phyloP scores from a whole-genome alignment of 2,797 vertebrate species.

The Prunella strophiata region DNA sequence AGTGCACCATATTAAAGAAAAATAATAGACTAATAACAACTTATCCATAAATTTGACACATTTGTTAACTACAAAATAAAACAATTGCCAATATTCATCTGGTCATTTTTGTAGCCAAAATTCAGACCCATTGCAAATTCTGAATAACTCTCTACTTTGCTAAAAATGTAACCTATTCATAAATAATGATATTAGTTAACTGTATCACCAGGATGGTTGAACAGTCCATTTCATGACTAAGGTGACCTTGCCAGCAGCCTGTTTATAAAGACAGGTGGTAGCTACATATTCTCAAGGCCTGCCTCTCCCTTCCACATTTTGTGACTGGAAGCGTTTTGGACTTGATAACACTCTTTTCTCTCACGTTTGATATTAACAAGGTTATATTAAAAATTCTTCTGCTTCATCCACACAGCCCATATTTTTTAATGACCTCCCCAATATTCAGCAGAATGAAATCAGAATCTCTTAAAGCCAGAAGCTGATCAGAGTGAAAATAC shows the following conservation, averaged over 20 bases:
- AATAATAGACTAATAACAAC: not conserved
- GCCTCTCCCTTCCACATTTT: not conserved
- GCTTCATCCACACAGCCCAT: not conserved
- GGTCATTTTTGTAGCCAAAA: not conserved
- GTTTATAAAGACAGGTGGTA: constrained; percentile 28
- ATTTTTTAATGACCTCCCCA: not conserved
- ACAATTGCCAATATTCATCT: not conserved
- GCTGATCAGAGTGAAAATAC: not conserved
- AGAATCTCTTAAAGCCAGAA: not conserved
- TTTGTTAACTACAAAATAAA: not conserved
- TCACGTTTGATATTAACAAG: not conserved
- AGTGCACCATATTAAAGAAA: not conserved
- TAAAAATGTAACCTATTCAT: not conserved
- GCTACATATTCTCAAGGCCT: not conserved
- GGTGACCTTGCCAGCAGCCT: constrained; percentile 35
- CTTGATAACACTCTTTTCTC: not conserved
- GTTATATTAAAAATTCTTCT: not conserved
- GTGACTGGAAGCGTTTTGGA: constrained; percentile 44
- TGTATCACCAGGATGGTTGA: not conserved
- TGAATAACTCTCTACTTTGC: not conserved
- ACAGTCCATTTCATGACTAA: not conserved
- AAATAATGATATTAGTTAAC: not conserved
- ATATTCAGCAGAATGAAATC: not conserved
- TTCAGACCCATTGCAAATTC: not conserved
- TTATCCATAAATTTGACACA: not conserved